A percentile compares a stretch with the other conserved stretches of the same genome.
Conservation (phyloP, 1,140 invertebrate species). For the Meloidogyne exigua region DNA sequence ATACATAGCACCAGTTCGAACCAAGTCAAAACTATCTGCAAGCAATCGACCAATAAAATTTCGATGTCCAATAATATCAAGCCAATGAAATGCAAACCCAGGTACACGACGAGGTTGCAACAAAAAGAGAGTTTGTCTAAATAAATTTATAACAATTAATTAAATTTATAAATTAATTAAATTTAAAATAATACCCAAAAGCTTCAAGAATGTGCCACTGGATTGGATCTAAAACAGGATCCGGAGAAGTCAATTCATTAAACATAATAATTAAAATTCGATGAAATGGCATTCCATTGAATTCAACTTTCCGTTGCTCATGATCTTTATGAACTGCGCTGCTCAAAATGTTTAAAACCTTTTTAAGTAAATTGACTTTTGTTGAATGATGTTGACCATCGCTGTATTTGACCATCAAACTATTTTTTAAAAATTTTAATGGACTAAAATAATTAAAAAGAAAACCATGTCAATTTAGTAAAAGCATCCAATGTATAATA, state of each 20-base stretch:
- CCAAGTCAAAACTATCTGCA: constrained; percentile 68
- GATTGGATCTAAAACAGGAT: constrained; percentile 85
- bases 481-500: constrained; percentile 79
- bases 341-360: constrained; percentile 88
- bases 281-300: constrained; percentile 95
- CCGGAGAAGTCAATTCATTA: constrained; percentile 87
- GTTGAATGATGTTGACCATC: constrained; percentile 78
- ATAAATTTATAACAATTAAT: constrained; percentile 9
- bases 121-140: constrained; percentile 35
- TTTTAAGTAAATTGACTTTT: constrained; percentile 93
- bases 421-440: constrained; percentile 73
- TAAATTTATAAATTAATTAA: too few relatives aligned
- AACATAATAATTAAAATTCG: constrained; percentile 95
- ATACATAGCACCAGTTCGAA: constrained; percentile 69
- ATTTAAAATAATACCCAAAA: constrained; percentile 65
- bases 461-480: constrained; percentile 54
- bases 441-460: background rate
- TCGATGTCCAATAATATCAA: constrained; percentile 89
- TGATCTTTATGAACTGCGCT: constrained; percentile 92
- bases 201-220: constrained; percentile 75
- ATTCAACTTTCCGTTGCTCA: constrained; percentile 78
- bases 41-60: constrained; percentile 91
- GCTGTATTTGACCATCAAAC: constrained; percentile 88
- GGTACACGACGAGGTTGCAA: constrained; percentile 88
- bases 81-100: constrained; percentile 95